Percentiles rank a stretch among this genome's conserved stretches.
Conservation (phyloP, 2,113 vertebrate species). For the Sus scrofa region DNA sequence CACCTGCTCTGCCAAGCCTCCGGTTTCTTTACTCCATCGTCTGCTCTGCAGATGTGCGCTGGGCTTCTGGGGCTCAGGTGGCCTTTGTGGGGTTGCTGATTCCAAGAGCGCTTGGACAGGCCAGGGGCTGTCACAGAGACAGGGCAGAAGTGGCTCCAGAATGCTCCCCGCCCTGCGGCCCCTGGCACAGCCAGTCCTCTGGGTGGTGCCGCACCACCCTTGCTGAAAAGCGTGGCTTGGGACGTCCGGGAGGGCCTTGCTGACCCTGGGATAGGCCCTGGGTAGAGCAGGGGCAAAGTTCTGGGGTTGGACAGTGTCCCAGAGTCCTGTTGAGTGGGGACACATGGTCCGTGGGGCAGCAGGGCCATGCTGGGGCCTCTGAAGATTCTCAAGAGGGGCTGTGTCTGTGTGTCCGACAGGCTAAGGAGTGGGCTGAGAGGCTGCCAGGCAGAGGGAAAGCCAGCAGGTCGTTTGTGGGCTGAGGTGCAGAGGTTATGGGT, state of each 20-base stretch:
- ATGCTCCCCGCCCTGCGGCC: not conserved
- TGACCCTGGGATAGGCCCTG: not conserved
- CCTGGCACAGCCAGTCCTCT: not conserved
- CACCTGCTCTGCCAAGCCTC: not conserved
- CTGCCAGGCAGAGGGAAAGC: not conserved
- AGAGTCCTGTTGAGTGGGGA: not conserved
- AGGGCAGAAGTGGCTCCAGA: not conserved
- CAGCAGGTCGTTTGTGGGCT: not conserved
- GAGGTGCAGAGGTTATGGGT: not conserved
- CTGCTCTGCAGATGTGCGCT: not conserved
- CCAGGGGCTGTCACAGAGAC: not conserved
- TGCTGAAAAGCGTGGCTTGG: not conserved
- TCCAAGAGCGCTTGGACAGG: not conserved
- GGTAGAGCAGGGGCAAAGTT: not conserved
- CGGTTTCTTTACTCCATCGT: too few species aligned
- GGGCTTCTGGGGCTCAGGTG: not conserved
- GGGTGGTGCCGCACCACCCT: not conserved
- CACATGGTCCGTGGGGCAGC: not conserved
- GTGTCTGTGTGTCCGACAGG: not conserved
- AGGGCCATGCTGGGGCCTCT: not conserved
- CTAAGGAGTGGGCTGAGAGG: rapidly evolving
- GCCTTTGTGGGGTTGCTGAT: not conserved
- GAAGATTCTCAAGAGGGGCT: not conserved
- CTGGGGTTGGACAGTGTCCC: not conserved
- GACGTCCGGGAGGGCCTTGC: not conserved